A percentile compares a stretch with the other conserved stretches of the same genome.
Conservation (phyloP, 1,140 invertebrate genomes). For the Apis mellifera region Amel_HAv3.1 CM009944.2:8748501-8749000, state of each 20-base stretch:
- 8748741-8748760: constrained; percentile 92
- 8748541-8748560: neutral
- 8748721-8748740: constrained; percentile 89
- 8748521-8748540: neutral
- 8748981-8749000: constrained; percentile 96
- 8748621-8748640: constrained; percentile 93
- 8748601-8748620: constrained; percentile 90
- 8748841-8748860: neutral
- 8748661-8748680: constrained; percentile 89
- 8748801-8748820: too few species aligned
- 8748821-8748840: neutral
- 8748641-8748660: constrained; percentile 92
- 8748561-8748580: neutral
- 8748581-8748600: constrained; percentile 80
- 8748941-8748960: constrained; percentile 89
- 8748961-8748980: constrained; percentile 89
- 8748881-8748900: constrained; percentile 94
- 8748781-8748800: constrained; percentile 90
- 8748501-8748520: too few species aligned
- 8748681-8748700: constrained; percentile 92
- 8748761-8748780: constrained; percentile 85
- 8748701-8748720: constrained; percentile 90
- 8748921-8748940: constrained; percentile 94
- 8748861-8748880: constrained; percentile 90
- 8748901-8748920: constrained; percentile 93